A percentile compares a stretch with the other conserved stretches of the same genome.
phyloP scores from a whole-genome alignment of 2,797 vertebrate genomes.

The Propithecus deckenii region DNA sequence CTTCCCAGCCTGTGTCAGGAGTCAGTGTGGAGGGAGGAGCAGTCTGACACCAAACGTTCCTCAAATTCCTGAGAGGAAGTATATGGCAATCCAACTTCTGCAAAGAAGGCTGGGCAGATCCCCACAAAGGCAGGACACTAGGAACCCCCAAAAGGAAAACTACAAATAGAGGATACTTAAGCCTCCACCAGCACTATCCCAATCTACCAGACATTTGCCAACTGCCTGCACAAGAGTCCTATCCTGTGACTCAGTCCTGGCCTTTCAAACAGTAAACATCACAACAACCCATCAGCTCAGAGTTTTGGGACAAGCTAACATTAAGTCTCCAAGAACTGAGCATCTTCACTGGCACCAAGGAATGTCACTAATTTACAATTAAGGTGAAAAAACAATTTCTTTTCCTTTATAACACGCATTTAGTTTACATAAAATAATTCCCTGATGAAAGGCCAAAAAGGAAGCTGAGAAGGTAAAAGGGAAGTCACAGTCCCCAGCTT shows the following conservation, averaged over 20 bases:
- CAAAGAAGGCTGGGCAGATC: neutral
- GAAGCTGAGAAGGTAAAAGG: neutral
- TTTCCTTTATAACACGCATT: neutral
- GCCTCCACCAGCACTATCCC: neutral
- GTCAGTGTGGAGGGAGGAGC: neutral
- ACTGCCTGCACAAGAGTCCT: neutral
- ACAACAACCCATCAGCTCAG: neutral
- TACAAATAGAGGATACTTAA: neutral
- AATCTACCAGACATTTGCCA: neutral
- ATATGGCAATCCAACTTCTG: neutral
- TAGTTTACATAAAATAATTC: neutral
- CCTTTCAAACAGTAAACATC: neutral
- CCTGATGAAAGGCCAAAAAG: neutral
- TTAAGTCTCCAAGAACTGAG: neutral
- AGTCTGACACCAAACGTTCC: neutral
- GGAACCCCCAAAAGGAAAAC: neutral
- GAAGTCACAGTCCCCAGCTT: neutral
- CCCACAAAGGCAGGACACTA: neutral
- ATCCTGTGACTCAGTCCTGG: neutral
- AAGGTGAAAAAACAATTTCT: neutral
- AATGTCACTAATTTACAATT: neutral
- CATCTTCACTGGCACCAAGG: neutral
- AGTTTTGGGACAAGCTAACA: neutral
- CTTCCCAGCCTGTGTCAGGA: neutral
- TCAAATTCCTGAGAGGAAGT: constrained; percentile 23